Evolutionary conservation across 2,888 invertebrate genomes (phyloP).

Genomic region (Andrena fulva): DNA sequence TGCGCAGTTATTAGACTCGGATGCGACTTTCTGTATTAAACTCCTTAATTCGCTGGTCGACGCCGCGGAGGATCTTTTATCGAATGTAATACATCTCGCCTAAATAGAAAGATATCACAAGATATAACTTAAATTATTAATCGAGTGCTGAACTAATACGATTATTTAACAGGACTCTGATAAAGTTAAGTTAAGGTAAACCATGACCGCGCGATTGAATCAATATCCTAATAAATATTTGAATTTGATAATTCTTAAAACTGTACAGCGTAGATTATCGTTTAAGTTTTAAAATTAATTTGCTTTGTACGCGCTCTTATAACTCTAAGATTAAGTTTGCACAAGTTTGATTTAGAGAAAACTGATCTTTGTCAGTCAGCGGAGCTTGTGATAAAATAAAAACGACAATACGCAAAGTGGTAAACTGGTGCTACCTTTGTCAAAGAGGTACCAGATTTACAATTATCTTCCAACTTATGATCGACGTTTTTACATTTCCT

Average conservation of each 20-base stretch:
- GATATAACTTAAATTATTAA: neutral
- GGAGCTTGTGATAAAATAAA: neutral
- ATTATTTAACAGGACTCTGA: neutral
- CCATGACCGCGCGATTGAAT: neutral
- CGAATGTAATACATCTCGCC: slow-evolving; percentile 18
- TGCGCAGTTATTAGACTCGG: slow-evolving; percentile 53
- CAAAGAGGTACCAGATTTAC: slow-evolving; percentile 17
- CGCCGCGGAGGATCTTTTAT: slow-evolving; percentile 34
- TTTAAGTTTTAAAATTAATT: neutral
- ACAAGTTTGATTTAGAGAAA: neutral
- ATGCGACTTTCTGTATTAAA: slow-evolving; percentile 74
- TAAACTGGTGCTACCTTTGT: slow-evolving; percentile 33
- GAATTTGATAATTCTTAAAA: neutral
- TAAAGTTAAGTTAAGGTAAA: neutral
- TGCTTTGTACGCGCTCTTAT: neutral
- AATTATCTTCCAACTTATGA: slow-evolving; percentile 20
- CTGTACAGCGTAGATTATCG: neutral
- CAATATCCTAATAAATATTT: neutral
- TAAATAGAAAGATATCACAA: slow-evolving; percentile 33
- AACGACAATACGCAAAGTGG: neutral
- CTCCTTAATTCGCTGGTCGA: slow-evolving; percentile 73
- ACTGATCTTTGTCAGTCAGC: neutral
- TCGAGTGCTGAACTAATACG: neutral
- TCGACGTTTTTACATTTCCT: slow-evolving; percentile 22
- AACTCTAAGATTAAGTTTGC: neutral